Percentiles rank a stretch among this genome's conserved stretches.
Evolutionary conservation across 1,140 invertebrate genomes (phyloP).

Genomic region (Drosophila azteca): DNA sequence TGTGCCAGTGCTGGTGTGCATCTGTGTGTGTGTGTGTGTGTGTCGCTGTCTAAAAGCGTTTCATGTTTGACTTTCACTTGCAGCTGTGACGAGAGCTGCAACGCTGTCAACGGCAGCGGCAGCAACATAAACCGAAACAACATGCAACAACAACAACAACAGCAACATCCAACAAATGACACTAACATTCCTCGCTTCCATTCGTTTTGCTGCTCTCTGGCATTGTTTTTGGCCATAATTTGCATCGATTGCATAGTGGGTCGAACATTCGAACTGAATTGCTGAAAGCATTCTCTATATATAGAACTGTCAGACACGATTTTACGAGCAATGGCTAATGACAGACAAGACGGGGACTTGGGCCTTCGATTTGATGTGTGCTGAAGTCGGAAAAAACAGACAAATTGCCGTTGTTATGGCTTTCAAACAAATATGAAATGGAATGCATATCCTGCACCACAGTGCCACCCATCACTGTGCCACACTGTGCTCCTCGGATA

Average conservation of each 20-base stretch:
- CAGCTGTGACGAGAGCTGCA: conserved; percentile 68
- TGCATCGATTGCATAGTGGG: conserved; percentile 69
- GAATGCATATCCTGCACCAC: conserved; percentile 20
- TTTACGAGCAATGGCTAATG: conserved; percentile 8
- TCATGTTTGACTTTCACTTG: conserved; percentile 79
- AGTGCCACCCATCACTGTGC: conserved; percentile 27
- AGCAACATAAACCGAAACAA: conserved; percentile 25
- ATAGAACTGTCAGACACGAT: conserved; percentile 8
- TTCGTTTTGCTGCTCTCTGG: conserved; percentile 41
- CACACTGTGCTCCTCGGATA: conserved; percentile 28
- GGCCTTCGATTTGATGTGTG: conserved; percentile 2
- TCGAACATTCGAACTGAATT: neutral
- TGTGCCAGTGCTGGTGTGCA: conserved; percentile 30
- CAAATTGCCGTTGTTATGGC: too few relatives aligned
- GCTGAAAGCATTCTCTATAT: neutral
- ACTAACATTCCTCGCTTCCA: conserved; percentile 20
- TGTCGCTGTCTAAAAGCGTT: conserved; percentile 47
- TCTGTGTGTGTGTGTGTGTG: conserved; percentile 34
- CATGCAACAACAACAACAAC: conserved; percentile 23
- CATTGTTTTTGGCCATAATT: conserved; percentile 70
- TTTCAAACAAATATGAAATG: too few relatives aligned
- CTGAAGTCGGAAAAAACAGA: neutral
- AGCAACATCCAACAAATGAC: conserved; percentile 8
- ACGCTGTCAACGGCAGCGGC: conserved; percentile 50
- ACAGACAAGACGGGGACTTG: conserved; percentile 23